phyloP scores from a whole-genome alignment of 2,113 vertebrate genomes.

The Microcebus ravelobensis region DNA sequence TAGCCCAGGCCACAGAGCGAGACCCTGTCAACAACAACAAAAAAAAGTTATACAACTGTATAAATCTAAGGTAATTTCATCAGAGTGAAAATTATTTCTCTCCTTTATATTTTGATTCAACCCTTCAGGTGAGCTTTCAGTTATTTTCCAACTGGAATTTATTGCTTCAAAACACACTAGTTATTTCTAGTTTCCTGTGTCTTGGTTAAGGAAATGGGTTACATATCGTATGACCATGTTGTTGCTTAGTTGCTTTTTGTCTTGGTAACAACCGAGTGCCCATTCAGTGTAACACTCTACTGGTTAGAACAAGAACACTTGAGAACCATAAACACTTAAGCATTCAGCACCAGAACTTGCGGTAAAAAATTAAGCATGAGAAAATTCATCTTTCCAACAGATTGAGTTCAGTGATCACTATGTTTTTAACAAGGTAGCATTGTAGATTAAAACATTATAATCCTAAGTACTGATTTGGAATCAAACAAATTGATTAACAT shows the following conservation, averaged over 20 bases:
- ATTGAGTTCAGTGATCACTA: background rate
- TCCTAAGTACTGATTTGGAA: constrained; percentile 13
- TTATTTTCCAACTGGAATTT: constrained; percentile 32
- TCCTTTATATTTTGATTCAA: background rate
- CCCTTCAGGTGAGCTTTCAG: background rate
- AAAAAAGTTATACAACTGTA: background rate
- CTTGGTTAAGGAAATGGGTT: background rate
- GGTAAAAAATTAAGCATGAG: background rate
- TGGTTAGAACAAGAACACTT: background rate
- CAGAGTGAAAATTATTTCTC: background rate
- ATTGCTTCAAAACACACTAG: background rate
- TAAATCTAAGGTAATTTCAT: background rate
- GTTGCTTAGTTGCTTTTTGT: background rate
- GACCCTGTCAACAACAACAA: background rate
- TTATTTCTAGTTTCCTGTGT: background rate
- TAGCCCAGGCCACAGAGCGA: background rate
- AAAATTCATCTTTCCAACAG: background rate
- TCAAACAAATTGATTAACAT: constrained; percentile 14
- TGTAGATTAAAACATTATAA: background rate
- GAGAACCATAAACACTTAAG: background rate
- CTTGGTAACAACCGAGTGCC: background rate
- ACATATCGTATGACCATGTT: background rate
- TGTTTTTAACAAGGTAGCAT: background rate
- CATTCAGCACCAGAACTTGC: background rate
- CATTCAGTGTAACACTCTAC: background rate